A percentile compares a stretch with the other conserved stretches of the same genome.
Conservation (phyloP, 2,113 vertebrate species). For the Onychorhynchus coronatus region DNA sequence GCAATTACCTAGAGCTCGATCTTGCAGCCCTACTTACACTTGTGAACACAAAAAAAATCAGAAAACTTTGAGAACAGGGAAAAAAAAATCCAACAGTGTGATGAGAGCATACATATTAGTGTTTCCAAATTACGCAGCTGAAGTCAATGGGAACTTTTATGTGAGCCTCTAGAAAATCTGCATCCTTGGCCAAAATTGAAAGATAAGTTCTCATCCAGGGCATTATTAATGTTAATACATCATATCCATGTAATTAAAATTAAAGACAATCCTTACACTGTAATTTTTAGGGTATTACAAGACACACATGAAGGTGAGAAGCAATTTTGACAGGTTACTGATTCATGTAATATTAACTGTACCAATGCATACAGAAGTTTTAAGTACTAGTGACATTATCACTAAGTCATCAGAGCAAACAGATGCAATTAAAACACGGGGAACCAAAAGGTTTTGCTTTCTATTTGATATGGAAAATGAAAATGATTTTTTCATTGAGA, state of each 20-base stretch:
- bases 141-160: not conserved
- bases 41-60: not conserved
- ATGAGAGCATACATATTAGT: not conserved
- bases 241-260: not conserved
- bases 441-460: not conserved
- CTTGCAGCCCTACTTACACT: not conserved
- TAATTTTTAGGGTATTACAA: not conserved
- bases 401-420: not conserved
- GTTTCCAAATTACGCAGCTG: not conserved
- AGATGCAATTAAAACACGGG: not conserved
- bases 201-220: not conserved
- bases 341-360: not conserved
- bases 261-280: not conserved
- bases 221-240: not conserved
- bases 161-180: not conserved
- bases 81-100: not conserved
- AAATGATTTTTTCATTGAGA: not conserved
- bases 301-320: not conserved
- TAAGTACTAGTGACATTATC: not conserved
- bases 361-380: not conserved
- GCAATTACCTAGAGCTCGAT: not conserved
- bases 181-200: not conserved
- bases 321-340: not conserved
- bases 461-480: not conserved
- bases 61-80: not conserved